phyloP scores from a whole-genome alignment of 2,888 invertebrate genomes.

The Pecten maximus region DNA sequence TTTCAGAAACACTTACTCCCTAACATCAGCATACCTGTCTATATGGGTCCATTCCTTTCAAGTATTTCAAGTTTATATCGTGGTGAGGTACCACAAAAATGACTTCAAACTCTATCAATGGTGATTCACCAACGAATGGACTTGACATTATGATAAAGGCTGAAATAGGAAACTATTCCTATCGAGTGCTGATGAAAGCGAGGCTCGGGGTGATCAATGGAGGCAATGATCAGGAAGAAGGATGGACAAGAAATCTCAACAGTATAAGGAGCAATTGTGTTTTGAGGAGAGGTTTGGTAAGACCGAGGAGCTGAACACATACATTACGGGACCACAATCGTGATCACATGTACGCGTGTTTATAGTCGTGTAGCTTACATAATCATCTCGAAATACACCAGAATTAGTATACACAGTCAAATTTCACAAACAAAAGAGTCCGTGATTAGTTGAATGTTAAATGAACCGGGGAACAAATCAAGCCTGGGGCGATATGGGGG shows the following conservation, averaged over 20 bases:
- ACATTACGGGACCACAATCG: too few species aligned
- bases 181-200: not conserved
- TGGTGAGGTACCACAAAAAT: not conserved
- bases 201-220: not conserved
- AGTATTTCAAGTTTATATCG: not conserved
- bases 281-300: too few species aligned
- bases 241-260: not conserved
- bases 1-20: not conserved
- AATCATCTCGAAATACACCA: too few species aligned
- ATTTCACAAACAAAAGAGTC: too few species aligned
- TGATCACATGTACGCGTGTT: too few species aligned
- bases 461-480: too few species aligned
- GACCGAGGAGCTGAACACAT: too few species aligned
- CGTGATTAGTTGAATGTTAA: too few species aligned
- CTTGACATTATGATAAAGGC: not conserved
- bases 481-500: too few species aligned
- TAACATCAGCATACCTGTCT: not conserved
- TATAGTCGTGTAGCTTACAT: too few species aligned
- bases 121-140: not conserved
- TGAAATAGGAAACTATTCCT: not conserved
- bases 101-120: not conserved
- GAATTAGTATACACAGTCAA: too few species aligned
- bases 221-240: not conserved
- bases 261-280: not conserved
- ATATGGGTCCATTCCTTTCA: not conserved